Percentiles rank a stretch among this genome's conserved stretches.
phyloP scores from a whole-genome alignment of 2,797 vertebrate genomes.

The Thunnus albacares region DNA sequence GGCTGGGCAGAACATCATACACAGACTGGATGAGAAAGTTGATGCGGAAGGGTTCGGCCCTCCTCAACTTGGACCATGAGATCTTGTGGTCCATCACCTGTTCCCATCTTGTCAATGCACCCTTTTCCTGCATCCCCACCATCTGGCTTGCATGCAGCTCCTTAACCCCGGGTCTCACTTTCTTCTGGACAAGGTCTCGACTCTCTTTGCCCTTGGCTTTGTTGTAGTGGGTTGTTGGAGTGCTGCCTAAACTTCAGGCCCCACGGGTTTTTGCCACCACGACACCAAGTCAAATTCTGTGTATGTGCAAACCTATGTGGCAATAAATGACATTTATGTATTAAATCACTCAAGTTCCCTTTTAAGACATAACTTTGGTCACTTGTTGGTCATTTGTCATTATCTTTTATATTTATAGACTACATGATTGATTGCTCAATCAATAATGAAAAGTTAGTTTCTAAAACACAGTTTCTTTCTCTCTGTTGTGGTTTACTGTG shows the following conservation, averaged over 20 bases:
- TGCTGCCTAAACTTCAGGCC: neutral
- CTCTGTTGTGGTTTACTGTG: neutral
- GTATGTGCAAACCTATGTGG: too few species aligned
- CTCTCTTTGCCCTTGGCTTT: neutral
- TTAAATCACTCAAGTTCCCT: too few species aligned
- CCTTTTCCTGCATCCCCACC: neutral
- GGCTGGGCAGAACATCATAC: too few species aligned
- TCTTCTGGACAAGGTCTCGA: neutral
- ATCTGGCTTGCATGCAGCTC: neutral
- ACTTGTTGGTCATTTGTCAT: neutral
- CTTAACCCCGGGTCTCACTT: neutral
- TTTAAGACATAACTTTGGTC: too few species aligned
- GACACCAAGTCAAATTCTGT: too few species aligned
- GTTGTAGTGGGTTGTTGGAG: neutral
- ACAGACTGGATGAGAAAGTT: conserved; percentile 1
- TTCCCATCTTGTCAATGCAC: neutral
- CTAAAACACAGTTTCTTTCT: conserved; percentile 1
- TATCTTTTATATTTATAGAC: neutral
- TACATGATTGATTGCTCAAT: neutral
- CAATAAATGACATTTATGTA: too few species aligned
- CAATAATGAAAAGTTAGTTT: neutral
- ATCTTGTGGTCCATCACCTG: neutral
- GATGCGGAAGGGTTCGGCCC: neutral
- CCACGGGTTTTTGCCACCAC: too few species aligned
- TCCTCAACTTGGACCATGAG: conserved; percentile 10